phyloP scores from a whole-genome alignment of 1,140 invertebrate species.

The Tyrophagus putrescentiae region DNA sequence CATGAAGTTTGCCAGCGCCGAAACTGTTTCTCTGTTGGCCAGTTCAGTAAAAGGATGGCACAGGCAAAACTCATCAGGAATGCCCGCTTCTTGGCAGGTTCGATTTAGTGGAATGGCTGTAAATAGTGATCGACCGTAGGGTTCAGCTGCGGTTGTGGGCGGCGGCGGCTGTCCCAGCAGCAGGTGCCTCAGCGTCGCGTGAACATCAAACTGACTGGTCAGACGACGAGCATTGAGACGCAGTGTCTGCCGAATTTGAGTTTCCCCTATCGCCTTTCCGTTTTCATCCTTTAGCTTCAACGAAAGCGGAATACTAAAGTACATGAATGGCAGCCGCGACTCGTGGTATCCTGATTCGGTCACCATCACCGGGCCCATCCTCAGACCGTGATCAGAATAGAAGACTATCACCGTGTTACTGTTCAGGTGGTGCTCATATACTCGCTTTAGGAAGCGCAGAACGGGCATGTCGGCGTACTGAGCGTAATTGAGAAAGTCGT shows the following conservation, averaged over 20 bases:
- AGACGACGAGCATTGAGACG: conserved; percentile 43
- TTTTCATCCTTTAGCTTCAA: conserved; percentile 59
- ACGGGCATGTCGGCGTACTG: background rate
- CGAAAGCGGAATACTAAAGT: conserved; percentile 57
- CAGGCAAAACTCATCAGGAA: conserved; percentile 5
- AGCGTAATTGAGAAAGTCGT: background rate
- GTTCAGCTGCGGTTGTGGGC: too few species aligned
- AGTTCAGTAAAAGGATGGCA: too few species aligned
- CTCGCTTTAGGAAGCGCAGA: background rate
- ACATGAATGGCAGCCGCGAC: conserved; percentile 69
- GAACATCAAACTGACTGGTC: conserved; percentile 38
- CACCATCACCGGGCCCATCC: conserved; percentile 60
- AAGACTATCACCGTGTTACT: conserved; percentile 52
- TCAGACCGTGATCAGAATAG: conserved; percentile 79
- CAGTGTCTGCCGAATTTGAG: too few species aligned
- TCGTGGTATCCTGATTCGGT: conserved; percentile 73
- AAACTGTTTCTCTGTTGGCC: too few species aligned
- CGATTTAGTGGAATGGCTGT: background rate
- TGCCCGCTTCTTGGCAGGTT: background rate
- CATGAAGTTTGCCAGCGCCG: too few species aligned
- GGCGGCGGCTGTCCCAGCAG: conserved; percentile 17
- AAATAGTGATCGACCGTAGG: conserved; percentile 7
- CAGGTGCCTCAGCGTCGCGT: conserved; percentile 33
- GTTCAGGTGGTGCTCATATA: conserved; percentile 25
- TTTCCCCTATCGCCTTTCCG: too few species aligned